phyloP scores from a whole-genome alignment of 2,797 vertebrate species.

The Buceros bicornis region DNA sequence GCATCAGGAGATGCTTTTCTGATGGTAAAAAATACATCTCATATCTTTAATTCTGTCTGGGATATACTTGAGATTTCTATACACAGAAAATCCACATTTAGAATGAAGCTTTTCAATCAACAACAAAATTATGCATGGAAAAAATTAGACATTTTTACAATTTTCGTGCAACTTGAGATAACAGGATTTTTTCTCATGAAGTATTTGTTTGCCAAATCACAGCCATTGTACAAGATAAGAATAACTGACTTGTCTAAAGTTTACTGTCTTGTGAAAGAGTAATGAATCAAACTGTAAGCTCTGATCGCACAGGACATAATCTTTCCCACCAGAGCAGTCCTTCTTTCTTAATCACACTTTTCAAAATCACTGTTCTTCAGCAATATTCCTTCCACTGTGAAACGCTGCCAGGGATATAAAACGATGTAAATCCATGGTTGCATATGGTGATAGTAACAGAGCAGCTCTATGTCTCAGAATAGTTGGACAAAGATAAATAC shows the following conservation, averaged over 20 bases:
- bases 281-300: slow-evolving; percentile 36
- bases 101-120: neutral
- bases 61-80: neutral
- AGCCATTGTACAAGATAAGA: neutral
- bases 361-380: slow-evolving; percentile 5
- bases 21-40: neutral
- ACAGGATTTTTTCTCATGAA: neutral
- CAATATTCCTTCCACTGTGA: neutral
- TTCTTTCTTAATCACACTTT: slow-evolving; percentile 32
- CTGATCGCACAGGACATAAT: slow-evolving; percentile 38
- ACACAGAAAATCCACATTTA: neutral
- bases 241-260: slow-evolving; percentile 10
- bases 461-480: neutral
- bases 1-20: neutral
- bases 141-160: neutral
- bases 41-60: neutral
- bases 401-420: neutral
- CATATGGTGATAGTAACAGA: neutral
- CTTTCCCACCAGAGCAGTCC: slow-evolving; percentile 21
- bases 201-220: slow-evolving; percentile 3
- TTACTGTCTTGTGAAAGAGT: slow-evolving; percentile 9
- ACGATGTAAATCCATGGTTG: neutral
- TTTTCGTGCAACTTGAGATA: neutral
- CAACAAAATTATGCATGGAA: neutral
- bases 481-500: neutral